A percentile compares a stretch with the other conserved stretches of the same genome.
Evolutionary conservation across 2,113 vertebrate genomes (phyloP).

Genomic region (Brachyhypopomus occidentalis): DNA sequence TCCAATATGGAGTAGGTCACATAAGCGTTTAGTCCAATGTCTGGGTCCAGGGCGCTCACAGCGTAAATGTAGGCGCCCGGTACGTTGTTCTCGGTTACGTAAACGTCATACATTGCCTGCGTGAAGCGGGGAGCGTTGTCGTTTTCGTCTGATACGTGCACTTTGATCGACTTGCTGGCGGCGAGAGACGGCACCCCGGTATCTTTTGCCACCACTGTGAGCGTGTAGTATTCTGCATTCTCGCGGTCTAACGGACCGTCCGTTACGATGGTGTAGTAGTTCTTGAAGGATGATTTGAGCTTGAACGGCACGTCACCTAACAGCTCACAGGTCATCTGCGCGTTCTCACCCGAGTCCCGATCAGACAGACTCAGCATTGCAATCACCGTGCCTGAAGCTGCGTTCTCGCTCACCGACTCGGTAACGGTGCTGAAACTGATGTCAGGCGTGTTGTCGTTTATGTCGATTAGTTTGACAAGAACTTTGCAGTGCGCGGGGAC

Average conservation of each 20-base stretch:
- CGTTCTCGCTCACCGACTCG: constrained; percentile 92
- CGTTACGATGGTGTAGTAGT: constrained; percentile 95
- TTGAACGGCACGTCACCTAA: constrained; percentile 92
- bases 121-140: constrained; percentile 94
- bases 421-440: constrained; percentile 97
- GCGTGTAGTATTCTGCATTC: constrained; percentile 85
- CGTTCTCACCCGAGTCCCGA: constrained; percentile 93
- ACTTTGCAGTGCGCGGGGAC: constrained; percentile 98
- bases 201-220: constrained; percentile 92
- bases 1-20: constrained; percentile 95
- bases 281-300: constrained; percentile 93
- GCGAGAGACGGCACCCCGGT: constrained; percentile 85
- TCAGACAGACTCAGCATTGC: constrained; percentile 95
- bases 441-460: constrained; percentile 96
- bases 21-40: constrained; percentile 88
- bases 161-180: constrained; percentile 91
- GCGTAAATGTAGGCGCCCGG: constrained; percentile 95
- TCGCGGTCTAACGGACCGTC: constrained; percentile 92
- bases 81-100: constrained; percentile 96
- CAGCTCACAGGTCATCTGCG: constrained; percentile 91
- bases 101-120: constrained; percentile 90
- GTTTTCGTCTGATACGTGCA: constrained; percentile 93
- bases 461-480: constrained; percentile 89
- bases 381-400: constrained; percentile 91
- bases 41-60: constrained; percentile 89